Evolutionary conservation across 2,888 invertebrate genomes (phyloP).

Genomic region (Emesis furor): DNA sequence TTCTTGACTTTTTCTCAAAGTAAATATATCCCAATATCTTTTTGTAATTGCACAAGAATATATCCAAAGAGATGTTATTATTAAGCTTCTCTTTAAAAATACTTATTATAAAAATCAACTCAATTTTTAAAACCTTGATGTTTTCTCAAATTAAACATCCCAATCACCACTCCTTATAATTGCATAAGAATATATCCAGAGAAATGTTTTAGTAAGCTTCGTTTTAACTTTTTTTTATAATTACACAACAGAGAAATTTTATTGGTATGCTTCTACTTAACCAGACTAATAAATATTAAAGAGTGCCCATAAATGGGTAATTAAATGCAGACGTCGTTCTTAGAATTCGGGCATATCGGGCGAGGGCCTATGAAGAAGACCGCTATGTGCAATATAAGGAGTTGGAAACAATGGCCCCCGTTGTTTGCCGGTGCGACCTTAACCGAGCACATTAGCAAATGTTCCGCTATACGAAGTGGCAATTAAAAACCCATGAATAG

Average conservation of each 20-base stretch:
- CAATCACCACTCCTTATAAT: too few species aligned
- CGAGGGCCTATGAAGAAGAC: constrained; percentile 84
- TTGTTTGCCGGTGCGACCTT: constrained; percentile 85
- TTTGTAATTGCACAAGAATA: too few species aligned
- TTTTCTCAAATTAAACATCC: too few species aligned
- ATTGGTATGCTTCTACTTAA: neutral
- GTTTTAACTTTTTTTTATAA: too few species aligned
- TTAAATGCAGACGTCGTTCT: constrained; percentile 87
- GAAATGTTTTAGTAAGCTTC: too few species aligned
- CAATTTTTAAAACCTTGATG: too few species aligned
- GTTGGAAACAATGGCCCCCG: constrained; percentile 85
- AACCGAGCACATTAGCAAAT: constrained; percentile 86
- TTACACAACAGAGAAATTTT: neutral
- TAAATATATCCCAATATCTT: too few species aligned
- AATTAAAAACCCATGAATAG: constrained; percentile 88
- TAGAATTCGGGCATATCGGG: constrained; percentile 86
- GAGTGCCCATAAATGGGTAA: constrained; percentile 82
- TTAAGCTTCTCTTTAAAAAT: too few species aligned
- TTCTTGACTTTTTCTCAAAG: too few species aligned
- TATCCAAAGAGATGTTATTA: too few species aligned
- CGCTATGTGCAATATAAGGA: constrained; percentile 89
- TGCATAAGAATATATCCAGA: too few species aligned
- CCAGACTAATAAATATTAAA: constrained; percentile 80
- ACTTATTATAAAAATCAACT: too few species aligned
- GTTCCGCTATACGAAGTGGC: constrained; percentile 85